Base-by-base conservation (phyloP, 2,888 invertebrate species). In the Coleophora deauratella region DNA sequence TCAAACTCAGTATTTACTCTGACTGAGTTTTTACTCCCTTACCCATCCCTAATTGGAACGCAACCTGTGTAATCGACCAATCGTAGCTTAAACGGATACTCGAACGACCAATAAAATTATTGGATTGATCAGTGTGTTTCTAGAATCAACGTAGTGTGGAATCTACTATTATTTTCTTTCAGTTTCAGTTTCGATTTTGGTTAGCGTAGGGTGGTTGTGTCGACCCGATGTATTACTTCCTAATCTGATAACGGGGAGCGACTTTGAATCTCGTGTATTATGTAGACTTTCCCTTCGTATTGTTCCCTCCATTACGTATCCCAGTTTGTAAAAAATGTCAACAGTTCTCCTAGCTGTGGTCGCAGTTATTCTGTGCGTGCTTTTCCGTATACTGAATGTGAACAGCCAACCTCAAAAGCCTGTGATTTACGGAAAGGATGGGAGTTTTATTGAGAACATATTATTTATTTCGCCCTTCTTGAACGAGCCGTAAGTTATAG, bases 351-450 rank as follows among this genome's bases (percentile, higher is more conserved):
- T 95, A 58, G 93, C 94, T 47, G 90, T 92, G 45, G 84, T 94
- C 55, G 95, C 94, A 50, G 93, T 95, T 47, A 91, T 95, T 60
- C 84, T 95, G 48, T 94, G 94, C 78, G 89, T 94, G 62, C 87
- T 95, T 53, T 94, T 95, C 71, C 89, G 94, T 71, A 91, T 95
- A 71, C 79, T 95, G 55, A 95, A 95, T 76, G 93, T 95, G 48
- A 93, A 93, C 77, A 93, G 93, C 65, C 91, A 93, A 67, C 91
- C 94, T 30, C 89, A 92, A 60, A 92, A 91, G 76, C 94, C 94
- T 45, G 87, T 89, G 59, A 88, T 95, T 46, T 91, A 90, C 77
- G 94, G 93, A 70, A 88, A 89, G 65, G 93, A 95, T 77, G 87
- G 88, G 62, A 88, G 88, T 56, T 94, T 95, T 74, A 86, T 94